Evolutionary conservation across 2,113 vertebrate species (phyloP), one percentile per base, ranked within the genome.

Genomic region (Cardinalis cardinalis): DNA sequence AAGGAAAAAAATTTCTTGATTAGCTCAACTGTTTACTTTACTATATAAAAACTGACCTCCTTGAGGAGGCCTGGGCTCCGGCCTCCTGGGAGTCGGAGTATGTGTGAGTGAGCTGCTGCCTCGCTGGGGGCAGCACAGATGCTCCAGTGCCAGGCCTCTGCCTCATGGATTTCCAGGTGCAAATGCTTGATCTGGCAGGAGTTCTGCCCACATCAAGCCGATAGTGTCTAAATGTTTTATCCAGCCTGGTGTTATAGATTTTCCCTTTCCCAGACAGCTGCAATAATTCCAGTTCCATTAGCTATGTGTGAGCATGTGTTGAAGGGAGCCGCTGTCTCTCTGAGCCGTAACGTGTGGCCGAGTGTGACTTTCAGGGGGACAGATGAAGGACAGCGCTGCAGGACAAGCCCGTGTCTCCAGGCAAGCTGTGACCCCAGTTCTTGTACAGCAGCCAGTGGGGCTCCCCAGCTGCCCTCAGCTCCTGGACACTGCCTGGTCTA

Each of bases 1-100:
- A 92, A 77, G 74, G 29, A 68, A 87, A 84, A 81, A 72, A 89
- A 76, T 12, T 14, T 46, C 87, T 73, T 90, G 90, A 96, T 97
- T 97, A 96, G 89, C 80, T 93, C 94, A 94, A 92, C 89, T 96
- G 91, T 96, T 97, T 97, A 93, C 84, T 96, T 97, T 97, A 55
- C 95, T 96, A 94, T 96, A 96, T 96, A 95, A 97, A 96, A 95
- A 26, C 88, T 95, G 96, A 94, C 91, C 89, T 93, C 73, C 79
- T 89, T 43, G 69, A 92, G 91, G 80, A 94, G 74, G 71, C 52
- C 66, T 68, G 71, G 68, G 73, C 71, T 40, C 68, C 6, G 12
- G 92, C 88, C 94, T 94, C 92, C 36, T 87, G 92, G 81, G 92
- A 91, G 83, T 93, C 87, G 92, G 94, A 89, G 89, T 95, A 96